Conservation (phyloP, 2,797 vertebrate species). For the Betta splendens region DNA sequence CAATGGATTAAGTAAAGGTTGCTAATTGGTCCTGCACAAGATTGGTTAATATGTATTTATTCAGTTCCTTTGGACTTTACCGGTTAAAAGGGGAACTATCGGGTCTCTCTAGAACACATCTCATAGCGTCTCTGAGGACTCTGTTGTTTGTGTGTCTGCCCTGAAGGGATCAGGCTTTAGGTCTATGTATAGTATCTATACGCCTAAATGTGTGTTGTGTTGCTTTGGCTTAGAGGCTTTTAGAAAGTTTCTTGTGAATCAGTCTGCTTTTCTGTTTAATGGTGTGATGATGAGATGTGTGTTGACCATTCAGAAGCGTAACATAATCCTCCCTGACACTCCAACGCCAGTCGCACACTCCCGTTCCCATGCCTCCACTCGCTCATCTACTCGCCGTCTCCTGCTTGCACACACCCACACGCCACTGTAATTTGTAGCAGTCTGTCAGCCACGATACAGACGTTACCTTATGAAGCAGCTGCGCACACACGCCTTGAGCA, state of each 20-base stretch:
- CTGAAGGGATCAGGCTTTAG: conserved; percentile 27
- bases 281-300: conserved; percentile 75
- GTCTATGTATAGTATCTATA: conserved; percentile 23
- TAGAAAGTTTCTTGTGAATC: conserved; percentile 51
- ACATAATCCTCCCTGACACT: conserved; percentile 71
- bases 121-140: conserved; percentile 61
- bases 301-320: conserved; percentile 72
- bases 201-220: conserved; percentile 10
- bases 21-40: too few species aligned
- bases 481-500: conserved; percentile 50
- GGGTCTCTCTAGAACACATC: conserved; percentile 21
- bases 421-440: conserved; percentile 67
- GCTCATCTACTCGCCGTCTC: conserved; percentile 21
- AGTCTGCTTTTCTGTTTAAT: conserved; percentile 57
- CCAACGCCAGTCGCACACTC: conserved; percentile 49
- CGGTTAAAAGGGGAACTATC: conserved; percentile 24
- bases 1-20: too few species aligned
- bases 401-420: conserved; percentile 35
- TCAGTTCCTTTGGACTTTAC: too few species aligned
- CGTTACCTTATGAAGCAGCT: conserved; percentile 64
- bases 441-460: conserved; percentile 69
- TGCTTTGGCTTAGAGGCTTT: conserved; percentile 46
- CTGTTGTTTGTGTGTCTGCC: conserved; percentile 30
- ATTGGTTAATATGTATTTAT: too few species aligned
- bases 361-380: conserved; percentile 35